Conservation (phyloP, 1,140 invertebrate species). For the Orius insidiosus region DNA sequence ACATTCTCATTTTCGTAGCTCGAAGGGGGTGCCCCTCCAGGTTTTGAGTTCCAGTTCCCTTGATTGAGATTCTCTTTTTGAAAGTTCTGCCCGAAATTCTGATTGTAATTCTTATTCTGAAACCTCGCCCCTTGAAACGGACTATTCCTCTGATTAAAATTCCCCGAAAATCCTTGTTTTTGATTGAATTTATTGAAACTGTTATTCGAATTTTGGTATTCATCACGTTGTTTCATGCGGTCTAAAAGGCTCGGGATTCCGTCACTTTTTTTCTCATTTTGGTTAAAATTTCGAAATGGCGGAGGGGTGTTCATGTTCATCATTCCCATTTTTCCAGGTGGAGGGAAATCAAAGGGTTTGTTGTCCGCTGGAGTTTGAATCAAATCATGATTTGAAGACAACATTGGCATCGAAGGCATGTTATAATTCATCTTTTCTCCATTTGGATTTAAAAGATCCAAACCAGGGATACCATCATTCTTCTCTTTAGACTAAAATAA, state of each 20-base stretch:
- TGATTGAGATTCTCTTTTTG: too few relatives aligned
- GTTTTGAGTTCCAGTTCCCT: neutral
- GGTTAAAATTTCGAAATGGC: neutral
- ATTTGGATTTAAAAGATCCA: conserved; percentile 17
- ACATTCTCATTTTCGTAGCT: neutral
- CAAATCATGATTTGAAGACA: neutral
- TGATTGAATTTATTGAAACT: too few relatives aligned
- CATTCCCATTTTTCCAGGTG: conserved; percentile 6
- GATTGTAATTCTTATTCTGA: too few relatives aligned
- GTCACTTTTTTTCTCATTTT: neutral
- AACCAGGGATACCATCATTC: conserved; percentile 20
- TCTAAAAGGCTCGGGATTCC: too few relatives aligned
- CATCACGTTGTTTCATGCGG: too few relatives aligned
- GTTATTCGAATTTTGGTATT: too few relatives aligned
- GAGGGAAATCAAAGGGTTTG: conserved; percentile 23
- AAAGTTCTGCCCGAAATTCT: too few relatives aligned
- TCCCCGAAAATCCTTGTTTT: too few relatives aligned
- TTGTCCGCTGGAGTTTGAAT: conserved; percentile 22
- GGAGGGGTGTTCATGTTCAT: conserved; percentile 11
- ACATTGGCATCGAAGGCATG: neutral
- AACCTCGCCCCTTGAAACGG: too few relatives aligned
- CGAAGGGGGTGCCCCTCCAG: neutral
- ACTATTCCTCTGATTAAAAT: too few relatives aligned
- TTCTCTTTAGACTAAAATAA: neutral
- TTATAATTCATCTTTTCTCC: neutral